Percentiles rank a stretch among this genome's conserved stretches.
Evolutionary conservation across 2,113 vertebrate genomes (phyloP).

Genomic region (Willisornis vidua): DNA sequence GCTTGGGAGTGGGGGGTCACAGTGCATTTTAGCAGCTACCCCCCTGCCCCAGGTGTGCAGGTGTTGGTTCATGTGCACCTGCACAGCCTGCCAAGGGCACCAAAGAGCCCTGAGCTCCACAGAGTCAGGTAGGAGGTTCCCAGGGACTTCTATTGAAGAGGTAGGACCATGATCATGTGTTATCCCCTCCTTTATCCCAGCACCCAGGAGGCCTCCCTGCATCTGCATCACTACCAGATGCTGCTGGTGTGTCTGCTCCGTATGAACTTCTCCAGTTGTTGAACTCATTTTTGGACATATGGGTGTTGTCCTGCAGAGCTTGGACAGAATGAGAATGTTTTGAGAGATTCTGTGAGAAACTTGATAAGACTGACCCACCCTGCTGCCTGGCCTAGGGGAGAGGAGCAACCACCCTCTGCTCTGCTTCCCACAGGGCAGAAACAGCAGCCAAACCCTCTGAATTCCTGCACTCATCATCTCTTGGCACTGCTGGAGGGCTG

Average conservation of each 20-base stretch:
- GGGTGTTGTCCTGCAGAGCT: background rate
- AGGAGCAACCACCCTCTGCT: background rate
- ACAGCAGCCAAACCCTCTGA: background rate
- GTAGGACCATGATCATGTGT: accelerated
- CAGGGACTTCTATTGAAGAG: accelerated
- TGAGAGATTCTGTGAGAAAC: background rate
- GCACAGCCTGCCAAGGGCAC: background rate
- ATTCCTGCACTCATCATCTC: accelerated
- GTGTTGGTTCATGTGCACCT: background rate
- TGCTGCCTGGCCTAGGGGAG: background rate
- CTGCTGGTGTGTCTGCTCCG: background rate
- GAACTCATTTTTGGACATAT: accelerated
- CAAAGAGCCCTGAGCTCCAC: background rate
- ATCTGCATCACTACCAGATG: background rate
- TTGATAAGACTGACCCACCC: background rate
- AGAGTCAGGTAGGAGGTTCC: background rate
- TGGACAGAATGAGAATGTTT: background rate
- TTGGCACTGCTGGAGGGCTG: accelerated
- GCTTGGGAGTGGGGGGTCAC: background rate
- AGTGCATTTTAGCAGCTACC: background rate
- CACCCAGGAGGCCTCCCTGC: background rate
- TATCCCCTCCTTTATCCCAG: background rate
- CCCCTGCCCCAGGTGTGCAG: background rate
- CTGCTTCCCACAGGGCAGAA: background rate
- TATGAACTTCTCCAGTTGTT: background rate